Percentiles rank a stretch among this genome's conserved stretches.
Conservation (phyloP, 2,888 invertebrate species). For the Andrena haemorrhoa region DNA sequence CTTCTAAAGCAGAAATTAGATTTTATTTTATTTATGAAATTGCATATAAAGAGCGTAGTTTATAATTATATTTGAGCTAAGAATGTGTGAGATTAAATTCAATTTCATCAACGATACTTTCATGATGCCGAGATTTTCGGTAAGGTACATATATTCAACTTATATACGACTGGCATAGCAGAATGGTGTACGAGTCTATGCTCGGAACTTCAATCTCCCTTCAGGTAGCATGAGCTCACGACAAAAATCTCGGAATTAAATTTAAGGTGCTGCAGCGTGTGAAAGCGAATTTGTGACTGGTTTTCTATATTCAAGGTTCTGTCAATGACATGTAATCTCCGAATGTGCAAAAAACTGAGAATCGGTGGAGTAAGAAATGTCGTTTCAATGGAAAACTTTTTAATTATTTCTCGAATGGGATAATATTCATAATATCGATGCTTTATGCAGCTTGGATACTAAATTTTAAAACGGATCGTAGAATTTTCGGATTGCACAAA, state of each 20-base stretch:
- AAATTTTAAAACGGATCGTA: too few relatives aligned
- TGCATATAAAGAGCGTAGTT: not conserved
- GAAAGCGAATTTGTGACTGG: slow-evolving; percentile 24
- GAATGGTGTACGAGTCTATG: slow-evolving; percentile 22
- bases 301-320: slow-evolving; percentile 52
- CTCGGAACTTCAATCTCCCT: slow-evolving; percentile 38
- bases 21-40: not conserved
- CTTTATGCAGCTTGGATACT: too few relatives aligned
- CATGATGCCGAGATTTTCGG: not conserved
- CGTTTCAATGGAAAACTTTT: slow-evolving; percentile 33
- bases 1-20: not conserved
- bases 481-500: too few relatives aligned
- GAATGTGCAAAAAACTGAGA: slow-evolving; percentile 42
- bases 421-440: too few relatives aligned
- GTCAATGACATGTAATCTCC: slow-evolving; percentile 72
- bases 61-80: not conserved
- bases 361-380: slow-evolving; percentile 52
- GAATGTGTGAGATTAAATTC: not conserved
- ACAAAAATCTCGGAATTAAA: slow-evolving; percentile 53
- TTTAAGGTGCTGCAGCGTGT: slow-evolving; percentile 34
- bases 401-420: not conserved
- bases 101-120: not conserved
- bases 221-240: slow-evolving; percentile 15
- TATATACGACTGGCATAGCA: slow-evolving; percentile 6
- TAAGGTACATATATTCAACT: not conserved